Evolutionary conservation across 53 echinoderm and acorn worm species (phyloP).

Genomic region (Temnopleurus reevesii): DNA sequence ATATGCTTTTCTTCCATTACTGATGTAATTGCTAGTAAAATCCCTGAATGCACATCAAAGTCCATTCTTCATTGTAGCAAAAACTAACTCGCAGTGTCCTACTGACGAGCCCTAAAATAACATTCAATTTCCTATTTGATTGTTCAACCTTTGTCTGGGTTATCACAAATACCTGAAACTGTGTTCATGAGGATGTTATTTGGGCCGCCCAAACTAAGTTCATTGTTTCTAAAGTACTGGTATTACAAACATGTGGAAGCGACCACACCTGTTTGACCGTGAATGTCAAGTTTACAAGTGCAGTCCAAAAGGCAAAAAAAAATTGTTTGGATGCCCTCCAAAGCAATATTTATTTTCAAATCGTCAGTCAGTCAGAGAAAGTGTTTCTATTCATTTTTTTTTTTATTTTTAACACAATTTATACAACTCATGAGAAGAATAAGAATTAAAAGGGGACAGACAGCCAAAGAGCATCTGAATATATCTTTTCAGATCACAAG

Average conservation of each 20-base stretch:
- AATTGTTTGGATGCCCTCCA: too few species aligned
- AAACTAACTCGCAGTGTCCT: background rate
- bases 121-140: background rate
- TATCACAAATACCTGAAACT: background rate
- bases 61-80: too few species aligned
- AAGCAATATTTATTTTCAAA: too few species aligned
- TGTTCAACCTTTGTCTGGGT: background rate
- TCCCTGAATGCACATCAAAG: background rate
- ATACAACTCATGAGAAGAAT: too few species aligned
- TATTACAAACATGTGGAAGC: background rate
- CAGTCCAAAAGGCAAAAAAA: too few species aligned
- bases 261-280: background rate
- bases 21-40: background rate
- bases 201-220: background rate
- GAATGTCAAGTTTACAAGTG: background rate
- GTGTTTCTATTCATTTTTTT: too few species aligned
- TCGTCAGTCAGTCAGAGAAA: too few species aligned
- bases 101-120: background rate
- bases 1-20: background rate
- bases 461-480: too few species aligned
- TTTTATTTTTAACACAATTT: too few species aligned
- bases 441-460: too few species aligned
- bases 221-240: background rate
- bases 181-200: background rate
- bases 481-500: too few species aligned